A percentile compares a stretch with the other conserved stretches of the same genome.
These are phyloP conservation scores for Aulostomus chinensis DNA, from an alignment of 2,797 vertebrate genomes.

Conservation along the genomic window DNA sequence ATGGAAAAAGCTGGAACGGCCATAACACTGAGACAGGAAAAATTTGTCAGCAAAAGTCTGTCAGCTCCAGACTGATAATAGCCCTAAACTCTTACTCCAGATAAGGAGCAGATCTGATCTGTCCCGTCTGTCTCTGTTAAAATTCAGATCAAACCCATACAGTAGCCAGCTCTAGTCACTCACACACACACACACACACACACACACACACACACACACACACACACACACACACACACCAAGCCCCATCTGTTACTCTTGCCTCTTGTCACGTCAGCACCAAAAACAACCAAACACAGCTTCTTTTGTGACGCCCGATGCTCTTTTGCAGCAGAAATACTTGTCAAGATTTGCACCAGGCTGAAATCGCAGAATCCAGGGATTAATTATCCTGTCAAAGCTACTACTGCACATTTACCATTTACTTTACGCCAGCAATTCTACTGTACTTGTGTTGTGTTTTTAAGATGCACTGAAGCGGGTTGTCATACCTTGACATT, in stretches of 20 bases:
- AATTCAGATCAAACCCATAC: constrained; percentile 36
- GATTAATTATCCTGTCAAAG: constrained; percentile 64
- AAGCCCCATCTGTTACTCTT: constrained; percentile 66
- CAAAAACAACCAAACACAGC: constrained; percentile 62
- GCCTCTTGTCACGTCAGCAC: constrained; percentile 69
- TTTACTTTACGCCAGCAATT: constrained; percentile 43
- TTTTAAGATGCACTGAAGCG: constrained; percentile 57
- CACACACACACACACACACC: constrained; percentile 20
- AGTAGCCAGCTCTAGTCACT: constrained; percentile 21
- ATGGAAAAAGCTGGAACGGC: constrained; percentile 1
- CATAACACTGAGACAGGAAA: constrained; percentile 1
- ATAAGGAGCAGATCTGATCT: constrained; percentile 14
- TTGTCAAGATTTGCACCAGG: constrained; percentile 55
- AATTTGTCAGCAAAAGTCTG: too few species aligned
- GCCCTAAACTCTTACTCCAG: background rate
- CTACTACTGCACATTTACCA: constrained; percentile 41
- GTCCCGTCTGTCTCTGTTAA: constrained; percentile 22
- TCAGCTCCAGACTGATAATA: constrained; percentile 10
- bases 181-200: too few species aligned
- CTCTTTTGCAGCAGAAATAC: constrained; percentile 51
- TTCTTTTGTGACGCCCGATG: constrained; percentile 41
- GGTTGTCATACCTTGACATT: constrained; percentile 23
- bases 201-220: constrained; percentile 7
- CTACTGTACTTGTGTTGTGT: constrained; percentile 17
- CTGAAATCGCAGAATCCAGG: constrained; percentile 45